Percentiles rank a stretch among this genome's conserved stretches.
phyloP scores from a whole-genome alignment of 2,888 invertebrate species.

The Habrosyne pyritoides region DNA sequence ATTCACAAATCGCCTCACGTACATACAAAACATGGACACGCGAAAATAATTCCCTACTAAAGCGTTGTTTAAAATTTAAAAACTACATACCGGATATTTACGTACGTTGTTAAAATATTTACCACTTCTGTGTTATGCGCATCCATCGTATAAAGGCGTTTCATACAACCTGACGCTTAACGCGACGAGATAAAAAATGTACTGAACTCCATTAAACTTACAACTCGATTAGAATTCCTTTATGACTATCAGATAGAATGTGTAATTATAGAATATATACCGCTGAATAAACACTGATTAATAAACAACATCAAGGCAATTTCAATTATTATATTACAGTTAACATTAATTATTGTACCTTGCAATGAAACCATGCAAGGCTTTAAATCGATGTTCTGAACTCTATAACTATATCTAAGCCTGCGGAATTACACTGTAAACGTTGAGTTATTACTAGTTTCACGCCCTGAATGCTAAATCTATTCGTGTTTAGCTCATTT shows the following conservation, averaged over 20 bases:
- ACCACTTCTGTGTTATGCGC: background rate
- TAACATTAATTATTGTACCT: background rate
- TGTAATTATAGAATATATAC: background rate
- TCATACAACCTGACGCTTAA: background rate
- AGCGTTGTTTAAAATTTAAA: slow-evolving; percentile 26
- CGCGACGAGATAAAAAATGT: background rate
- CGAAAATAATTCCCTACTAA: slow-evolving; percentile 33
- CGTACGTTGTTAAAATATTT: background rate
- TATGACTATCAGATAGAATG: background rate
- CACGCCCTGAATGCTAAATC: slow-evolving; percentile 1
- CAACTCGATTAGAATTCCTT: background rate
- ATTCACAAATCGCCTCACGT: slow-evolving; percentile 52
- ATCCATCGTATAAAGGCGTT: background rate
- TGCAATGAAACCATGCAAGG: background rate
- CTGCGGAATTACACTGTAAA: background rate
- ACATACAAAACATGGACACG: slow-evolving; percentile 29
- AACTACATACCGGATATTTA: slow-evolving; percentile 2
- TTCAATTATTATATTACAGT: background rate
- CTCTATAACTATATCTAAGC: background rate
- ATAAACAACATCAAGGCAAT: background rate
- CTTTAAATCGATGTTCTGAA: too few relatives aligned
- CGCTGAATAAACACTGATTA: background rate
- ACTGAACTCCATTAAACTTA: background rate
- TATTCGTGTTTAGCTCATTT: background rate
- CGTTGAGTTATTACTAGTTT: background rate